Evolutionary conservation across 1,140 invertebrate species (phyloP).

Genomic region (Neodiprion fabricii): DNA sequence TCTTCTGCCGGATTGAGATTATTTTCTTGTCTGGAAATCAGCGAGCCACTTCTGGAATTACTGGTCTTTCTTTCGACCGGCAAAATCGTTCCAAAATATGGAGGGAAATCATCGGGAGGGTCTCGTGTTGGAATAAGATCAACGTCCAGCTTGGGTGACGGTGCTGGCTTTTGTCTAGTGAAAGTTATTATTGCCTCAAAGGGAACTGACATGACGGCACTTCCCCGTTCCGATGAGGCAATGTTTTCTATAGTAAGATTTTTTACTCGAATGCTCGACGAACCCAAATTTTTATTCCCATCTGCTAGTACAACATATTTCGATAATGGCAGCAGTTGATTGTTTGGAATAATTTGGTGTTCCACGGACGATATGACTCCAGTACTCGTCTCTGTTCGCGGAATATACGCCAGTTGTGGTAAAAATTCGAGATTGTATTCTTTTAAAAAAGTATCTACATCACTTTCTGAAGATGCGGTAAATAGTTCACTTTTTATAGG

Average conservation of each 20-base stretch:
- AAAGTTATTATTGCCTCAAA: conserved; percentile 55
- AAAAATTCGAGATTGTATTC: too few species aligned
- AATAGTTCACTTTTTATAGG: too few species aligned
- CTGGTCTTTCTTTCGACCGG: background rate
- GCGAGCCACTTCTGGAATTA: background rate
- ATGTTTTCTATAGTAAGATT: background rate
- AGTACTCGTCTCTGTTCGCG: background rate
- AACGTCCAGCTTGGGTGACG: conserved; percentile 28
- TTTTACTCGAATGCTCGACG: background rate
- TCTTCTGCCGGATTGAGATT: conserved; percentile 11
- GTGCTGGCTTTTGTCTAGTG: conserved; percentile 31
- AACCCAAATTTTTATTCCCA: too few species aligned
- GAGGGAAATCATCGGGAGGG: conserved; percentile 43
- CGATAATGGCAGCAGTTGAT: too few species aligned
- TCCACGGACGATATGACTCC: too few species aligned
- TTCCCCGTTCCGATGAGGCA: background rate
- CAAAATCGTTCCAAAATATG: conserved; percentile 41
- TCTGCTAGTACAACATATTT: too few species aligned
- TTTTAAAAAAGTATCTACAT: too few species aligned
- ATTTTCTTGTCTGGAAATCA: conserved; percentile 7
- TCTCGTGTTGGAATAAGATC: conserved; percentile 28
- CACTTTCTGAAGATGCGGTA: too few species aligned
- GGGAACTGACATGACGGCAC: conserved; percentile 46
- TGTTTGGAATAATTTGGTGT: too few species aligned
- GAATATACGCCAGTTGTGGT: background rate